These are phyloP conservation scores for Bombus waltoni DNA, from an alignment of 1,140 invertebrate genomes.

Conservation along the genomic window DNA sequence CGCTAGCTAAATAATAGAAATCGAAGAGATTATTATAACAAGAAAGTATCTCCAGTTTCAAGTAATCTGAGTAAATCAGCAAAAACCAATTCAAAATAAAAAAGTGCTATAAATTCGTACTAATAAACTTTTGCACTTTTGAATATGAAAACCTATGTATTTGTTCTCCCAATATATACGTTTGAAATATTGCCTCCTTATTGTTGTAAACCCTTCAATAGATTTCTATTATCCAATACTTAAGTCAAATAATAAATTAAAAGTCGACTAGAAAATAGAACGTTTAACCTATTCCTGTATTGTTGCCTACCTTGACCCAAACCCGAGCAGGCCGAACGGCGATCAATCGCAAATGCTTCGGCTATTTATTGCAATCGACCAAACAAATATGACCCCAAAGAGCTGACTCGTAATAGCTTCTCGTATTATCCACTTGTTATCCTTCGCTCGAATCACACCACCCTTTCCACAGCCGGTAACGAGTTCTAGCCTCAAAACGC, in stretches of 20 bases:
- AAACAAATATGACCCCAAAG: constrained; percentile 27
- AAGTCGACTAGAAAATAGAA: background rate
- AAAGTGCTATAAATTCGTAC: background rate
- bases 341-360: constrained; percentile 24
- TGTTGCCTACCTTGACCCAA: constrained; percentile 9
- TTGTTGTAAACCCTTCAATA: background rate
- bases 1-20: background rate
- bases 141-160: no score
- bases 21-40: background rate
- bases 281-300: background rate
- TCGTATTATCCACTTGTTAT: constrained; percentile 6
- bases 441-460: background rate
- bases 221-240: background rate
- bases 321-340: background rate
- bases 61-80: background rate
- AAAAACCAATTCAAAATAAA: background rate
- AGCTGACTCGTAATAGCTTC: constrained; percentile 7
- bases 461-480: constrained; percentile 1
- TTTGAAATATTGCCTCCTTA: background rate
- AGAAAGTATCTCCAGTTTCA: background rate
- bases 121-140: no score
- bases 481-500: background rate
- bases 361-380: constrained; percentile 41
- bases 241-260: background rate
- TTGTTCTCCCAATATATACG: no score